phyloP scores from a whole-genome alignment of 2,113 vertebrate genomes.

The Syngnathus floridae region DNA sequence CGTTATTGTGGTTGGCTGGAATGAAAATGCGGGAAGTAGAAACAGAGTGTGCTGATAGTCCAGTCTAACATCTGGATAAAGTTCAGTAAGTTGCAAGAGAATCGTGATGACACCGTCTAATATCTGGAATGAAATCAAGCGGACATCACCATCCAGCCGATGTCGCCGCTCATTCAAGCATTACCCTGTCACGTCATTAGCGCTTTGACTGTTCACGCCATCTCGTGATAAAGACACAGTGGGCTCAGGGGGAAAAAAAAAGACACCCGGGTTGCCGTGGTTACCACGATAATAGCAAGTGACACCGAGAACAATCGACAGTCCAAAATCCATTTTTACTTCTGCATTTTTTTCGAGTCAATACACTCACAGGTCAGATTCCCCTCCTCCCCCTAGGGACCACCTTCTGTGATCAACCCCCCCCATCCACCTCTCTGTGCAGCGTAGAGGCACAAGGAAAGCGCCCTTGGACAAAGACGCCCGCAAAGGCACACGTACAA shows the following conservation, averaged over 20 bases:
- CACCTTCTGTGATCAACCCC: not conserved
- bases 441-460: not conserved
- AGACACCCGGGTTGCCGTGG: not conserved
- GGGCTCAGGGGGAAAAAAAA: not conserved
- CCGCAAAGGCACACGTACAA: slow-evolving; percentile 14
- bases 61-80: not conserved
- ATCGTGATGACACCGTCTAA: not conserved
- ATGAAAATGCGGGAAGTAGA: not conserved
- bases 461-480: slow-evolving; percentile 55
- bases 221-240: not conserved
- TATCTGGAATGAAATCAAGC: not conserved
- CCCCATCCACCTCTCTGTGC: not conserved
- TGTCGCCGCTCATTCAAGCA: not conserved
- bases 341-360: not conserved
- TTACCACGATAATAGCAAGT: not conserved
- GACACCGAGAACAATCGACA: not conserved
- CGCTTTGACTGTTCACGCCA: not conserved
- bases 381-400: not conserved
- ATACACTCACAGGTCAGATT: not conserved
- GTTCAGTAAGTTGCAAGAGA: not conserved
- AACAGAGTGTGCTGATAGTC: not conserved
- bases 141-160: not conserved
- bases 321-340: not conserved
- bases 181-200: not conserved
- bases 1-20: not conserved